These are phyloP conservation scores for Phylloscopus trochiloides DNA, from an alignment of 2,113 vertebrate genomes.

Conservation along the genomic window DNA sequence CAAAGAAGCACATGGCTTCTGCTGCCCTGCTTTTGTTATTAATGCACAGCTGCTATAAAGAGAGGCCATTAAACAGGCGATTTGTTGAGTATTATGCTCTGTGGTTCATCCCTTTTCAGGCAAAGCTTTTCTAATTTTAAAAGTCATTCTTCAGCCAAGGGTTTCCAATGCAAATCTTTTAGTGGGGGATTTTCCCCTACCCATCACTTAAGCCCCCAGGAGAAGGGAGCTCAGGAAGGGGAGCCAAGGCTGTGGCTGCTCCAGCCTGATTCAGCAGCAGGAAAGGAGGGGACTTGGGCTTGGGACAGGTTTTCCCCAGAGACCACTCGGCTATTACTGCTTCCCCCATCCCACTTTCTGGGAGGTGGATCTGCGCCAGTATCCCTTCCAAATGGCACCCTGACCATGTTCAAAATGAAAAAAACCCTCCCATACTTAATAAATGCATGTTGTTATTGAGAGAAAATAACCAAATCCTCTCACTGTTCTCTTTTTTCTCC, in stretches of 20 bases:
- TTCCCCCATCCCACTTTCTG: background rate
- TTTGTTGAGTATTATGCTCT: constrained; percentile 37
- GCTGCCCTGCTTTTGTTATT: constrained; percentile 5
- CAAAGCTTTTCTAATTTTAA: constrained; percentile 49
- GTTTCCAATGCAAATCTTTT: constrained; percentile 34
- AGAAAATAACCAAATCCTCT: background rate
- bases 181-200: constrained; percentile 33
- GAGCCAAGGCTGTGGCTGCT: background rate
- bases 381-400: background rate
- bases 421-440: background rate
- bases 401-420: fast-evolving
- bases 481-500: background rate
- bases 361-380: background rate
- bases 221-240: background rate
- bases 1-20: background rate
- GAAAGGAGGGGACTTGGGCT: background rate
- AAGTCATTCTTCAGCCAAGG: constrained; percentile 2
- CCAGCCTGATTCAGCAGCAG: background rate
- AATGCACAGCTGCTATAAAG: constrained; percentile 30
- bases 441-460: background rate
- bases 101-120: constrained; percentile 35
- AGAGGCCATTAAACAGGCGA: constrained; percentile 35
- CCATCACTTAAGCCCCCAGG: background rate
- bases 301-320: background rate
- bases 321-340: background rate